A percentile compares a stretch with the other conserved stretches of the same genome.
These are phyloP conservation scores for Drosophila longiperda DNA, from an alignment of 2,888 invertebrate genomes.

Conservation along the genomic window DNA sequence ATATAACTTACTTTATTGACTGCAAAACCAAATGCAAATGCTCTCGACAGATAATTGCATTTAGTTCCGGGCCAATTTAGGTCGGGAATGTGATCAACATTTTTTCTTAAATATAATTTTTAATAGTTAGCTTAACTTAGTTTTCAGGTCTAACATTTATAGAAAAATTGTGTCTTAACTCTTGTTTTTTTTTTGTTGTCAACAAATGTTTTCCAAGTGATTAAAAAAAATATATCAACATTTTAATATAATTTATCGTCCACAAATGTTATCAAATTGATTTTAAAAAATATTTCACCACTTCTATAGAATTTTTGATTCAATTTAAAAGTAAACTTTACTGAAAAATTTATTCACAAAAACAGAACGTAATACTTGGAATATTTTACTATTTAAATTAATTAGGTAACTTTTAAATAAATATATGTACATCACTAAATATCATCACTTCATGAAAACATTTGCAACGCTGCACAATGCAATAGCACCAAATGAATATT, in stretches of 20 bases:
- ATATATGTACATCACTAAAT: neutral
- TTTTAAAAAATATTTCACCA: neutral
- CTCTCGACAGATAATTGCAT: constrained; percentile 9
- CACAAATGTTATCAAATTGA: neutral
- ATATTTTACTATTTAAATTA: neutral
- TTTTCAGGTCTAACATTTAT: neutral
- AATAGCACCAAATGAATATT: constrained; percentile 8
- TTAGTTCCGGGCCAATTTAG: constrained; percentile 17
- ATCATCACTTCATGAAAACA: neutral
- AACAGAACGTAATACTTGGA: neutral
- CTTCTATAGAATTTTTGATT: neutral
- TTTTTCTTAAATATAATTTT: neutral
- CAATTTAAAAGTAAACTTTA: neutral
- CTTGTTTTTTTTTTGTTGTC: neutral
- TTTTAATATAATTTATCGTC: neutral
- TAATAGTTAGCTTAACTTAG: neutral
- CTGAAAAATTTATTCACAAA: neutral
- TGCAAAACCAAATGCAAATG: constrained; percentile 12
- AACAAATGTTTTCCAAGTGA: neutral
- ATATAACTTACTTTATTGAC: constrained; percentile 45
- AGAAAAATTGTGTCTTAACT: neutral
- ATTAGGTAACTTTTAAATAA: neutral
- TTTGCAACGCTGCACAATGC: constrained; percentile 22
- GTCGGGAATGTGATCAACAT: constrained; percentile 1
- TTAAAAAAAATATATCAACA: neutral